These are phyloP conservation scores for Drepana arcuata DNA, from an alignment of 1,140 invertebrate species.

Conservation along the genomic window DNA sequence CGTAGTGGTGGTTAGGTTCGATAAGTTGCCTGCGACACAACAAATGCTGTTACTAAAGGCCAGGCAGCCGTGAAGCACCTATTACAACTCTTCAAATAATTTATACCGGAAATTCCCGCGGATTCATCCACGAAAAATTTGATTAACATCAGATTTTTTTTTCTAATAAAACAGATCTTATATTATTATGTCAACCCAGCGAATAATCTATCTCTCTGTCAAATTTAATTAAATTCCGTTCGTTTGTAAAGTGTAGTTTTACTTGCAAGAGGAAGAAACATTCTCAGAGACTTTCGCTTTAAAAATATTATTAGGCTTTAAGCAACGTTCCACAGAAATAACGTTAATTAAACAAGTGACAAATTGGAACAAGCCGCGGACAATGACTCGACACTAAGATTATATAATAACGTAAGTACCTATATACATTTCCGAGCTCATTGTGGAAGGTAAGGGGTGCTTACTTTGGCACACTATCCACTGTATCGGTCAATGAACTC, in stretches of 20 bases:
- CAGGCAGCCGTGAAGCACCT: no score
- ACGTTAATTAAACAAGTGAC: neutral
- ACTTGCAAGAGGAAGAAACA: neutral
- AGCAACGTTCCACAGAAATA: neutral
- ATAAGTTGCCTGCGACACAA: no score
- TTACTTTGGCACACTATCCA: slow-evolving; percentile 53
- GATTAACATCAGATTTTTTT: no score
- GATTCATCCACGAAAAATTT: no score
- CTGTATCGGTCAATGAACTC: slow-evolving; percentile 50
- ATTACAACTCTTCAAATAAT: no score
- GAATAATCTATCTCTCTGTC: no score
- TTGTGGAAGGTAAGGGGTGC: slow-evolving; percentile 49
- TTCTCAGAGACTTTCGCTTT: neutral
- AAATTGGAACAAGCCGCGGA: neutral
- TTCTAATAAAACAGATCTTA: no score
- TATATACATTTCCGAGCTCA: slow-evolving; percentile 18
- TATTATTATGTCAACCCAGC: no score
- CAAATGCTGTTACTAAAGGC: no score
- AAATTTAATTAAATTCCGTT: no score
- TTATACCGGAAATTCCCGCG: no score
- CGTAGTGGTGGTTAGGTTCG: no score
- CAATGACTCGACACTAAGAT: neutral
- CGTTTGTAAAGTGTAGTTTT: neutral
- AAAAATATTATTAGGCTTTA: neutral
- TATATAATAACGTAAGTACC: slow-evolving; percentile 5